Evolutionary conservation across 2,888 invertebrate genomes (phyloP), one percentile per base, ranked within the genome.

Genomic region (Rhagophthalmus giganteus): DNA sequence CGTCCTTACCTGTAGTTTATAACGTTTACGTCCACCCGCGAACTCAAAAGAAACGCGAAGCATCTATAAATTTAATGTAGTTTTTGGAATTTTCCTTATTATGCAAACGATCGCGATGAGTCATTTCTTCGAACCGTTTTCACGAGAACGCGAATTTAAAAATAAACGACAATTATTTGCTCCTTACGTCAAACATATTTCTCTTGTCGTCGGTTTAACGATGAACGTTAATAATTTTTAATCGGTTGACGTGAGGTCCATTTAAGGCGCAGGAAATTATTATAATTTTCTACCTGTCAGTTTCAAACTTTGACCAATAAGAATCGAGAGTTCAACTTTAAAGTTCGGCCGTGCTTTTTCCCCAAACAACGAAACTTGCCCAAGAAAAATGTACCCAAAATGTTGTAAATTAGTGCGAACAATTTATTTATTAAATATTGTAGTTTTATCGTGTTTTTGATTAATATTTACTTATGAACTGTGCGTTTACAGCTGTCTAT

Each of bases 301-400:
- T 62, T 64, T 54, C 48, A 55, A 51, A 62, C 65, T 62, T 61
- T 57, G 55, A 59, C 74, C 74, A 74, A 74, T 74, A 60, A 70
- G 57, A 64, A 58, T 12, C 47, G 58, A 58, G 60, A 62, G 64
- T 71, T 71, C 67, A 65, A 72, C 70, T 72, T 74, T 62, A 68
- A 73, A 72, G 71, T 71, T 72, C 56, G 55, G 60, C 61, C 62
- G 65, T 68, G 65, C 57, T 66, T 69, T 71, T 68, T 66, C 62
- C 66, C 61, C 67, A 69, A 68, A 69, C 67, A 68, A 70, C 65
- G 66, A 63, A 68, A 69, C 65, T 60, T 54, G 58, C 52, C 51
- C 31, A 24, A 55, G 54, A 69, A 66, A 37, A 66, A 71, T 69
- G 70, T 64, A 63, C 61, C 59, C 59, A 61, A 65, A 64, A 60